Evolutionary conservation across 2,888 invertebrate species (phyloP).

Genomic region (Phaedon cochleariae): DNA sequence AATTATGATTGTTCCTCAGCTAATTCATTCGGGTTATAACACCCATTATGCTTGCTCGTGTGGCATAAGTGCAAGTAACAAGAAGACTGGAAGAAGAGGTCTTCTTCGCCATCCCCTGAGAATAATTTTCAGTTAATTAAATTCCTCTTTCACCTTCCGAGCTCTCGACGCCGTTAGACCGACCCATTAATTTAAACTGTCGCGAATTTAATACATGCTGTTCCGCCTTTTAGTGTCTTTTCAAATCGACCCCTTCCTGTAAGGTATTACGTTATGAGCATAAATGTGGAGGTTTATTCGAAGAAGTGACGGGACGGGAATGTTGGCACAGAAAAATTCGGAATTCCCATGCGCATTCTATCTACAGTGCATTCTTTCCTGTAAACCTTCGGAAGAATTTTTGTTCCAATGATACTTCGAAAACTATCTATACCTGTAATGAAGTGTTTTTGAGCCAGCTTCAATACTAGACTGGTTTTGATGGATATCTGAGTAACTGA

Average conservation of each 20-base stretch:
- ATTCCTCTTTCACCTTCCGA: neutral
- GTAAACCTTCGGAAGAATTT: no score
- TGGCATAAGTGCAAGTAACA: neutral
- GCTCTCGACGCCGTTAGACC: neutral
- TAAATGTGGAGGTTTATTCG: neutral
- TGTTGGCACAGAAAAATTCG: no score
- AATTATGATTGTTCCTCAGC: no score
- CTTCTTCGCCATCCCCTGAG: neutral
- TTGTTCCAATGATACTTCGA: no score
- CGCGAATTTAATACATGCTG: neutral
- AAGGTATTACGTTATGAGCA: neutral
- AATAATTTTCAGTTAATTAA: constrained; percentile 1
- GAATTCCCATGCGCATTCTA: no score
- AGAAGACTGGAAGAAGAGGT: neutral
- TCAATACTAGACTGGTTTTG: no score
- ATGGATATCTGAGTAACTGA: no score
- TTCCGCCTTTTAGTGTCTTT: neutral
- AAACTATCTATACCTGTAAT: no score
- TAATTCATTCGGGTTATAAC: no score
- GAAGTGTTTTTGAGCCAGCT: no score
- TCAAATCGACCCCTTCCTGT: neutral
- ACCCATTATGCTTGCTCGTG: no score
- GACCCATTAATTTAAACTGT: neutral
- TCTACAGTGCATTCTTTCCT: no score
- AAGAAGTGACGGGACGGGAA: neutral